Evolutionary conservation across 2,888 invertebrate genomes (phyloP), one percentile per base, ranked within the genome.

Genomic region (Andrena trimmerana): DNA sequence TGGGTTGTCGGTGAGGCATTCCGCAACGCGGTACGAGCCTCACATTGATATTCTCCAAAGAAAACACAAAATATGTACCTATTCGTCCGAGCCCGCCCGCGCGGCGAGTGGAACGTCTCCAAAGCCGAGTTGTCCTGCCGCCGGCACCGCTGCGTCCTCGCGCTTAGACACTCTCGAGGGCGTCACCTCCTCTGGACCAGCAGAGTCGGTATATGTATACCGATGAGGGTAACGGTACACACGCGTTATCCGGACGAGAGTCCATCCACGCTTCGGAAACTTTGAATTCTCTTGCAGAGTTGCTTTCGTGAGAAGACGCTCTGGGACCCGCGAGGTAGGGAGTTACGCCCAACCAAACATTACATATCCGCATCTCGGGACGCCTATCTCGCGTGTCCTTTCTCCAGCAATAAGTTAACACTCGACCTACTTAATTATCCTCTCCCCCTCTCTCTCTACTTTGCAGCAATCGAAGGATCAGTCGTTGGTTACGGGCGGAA

Each of bases 1-100:
- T 86, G 84, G 88, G 87, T 89, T 84, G 84, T 65, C 81, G 79
- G 80, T 78, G 78, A 73, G 66, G 29, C 20, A 36, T 52, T 50
- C 10, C 20, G 76, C 33, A 20, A 20, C 31, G 24, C 10, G 33
- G 42, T 31, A 27, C 50, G n/a, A 42, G n/a, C 16, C 50, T 54
- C 20, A 24, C 33, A 20, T 29, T 31, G 57, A 16, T 2, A 16
- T 59, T 52, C 52, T 8, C 36, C n/a, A 0, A 20, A 8, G 42
- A 31, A 59, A 7, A 31, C 42, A 1, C 13, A 42, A 13, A 4
- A 42, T 42, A 42, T 42, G 42, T 13, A 42, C 10, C 36, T 10
- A 3, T 10, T 63, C 24, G 10, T n/a, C 6, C 8, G 24, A 16
- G 10, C 7, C 20, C 24, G 13, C 31, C 36, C 62, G 50, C 50